Evolutionary conservation across 2,888 invertebrate species (phyloP).

Genomic region (Bembecia ichneumoniformis): DNA sequence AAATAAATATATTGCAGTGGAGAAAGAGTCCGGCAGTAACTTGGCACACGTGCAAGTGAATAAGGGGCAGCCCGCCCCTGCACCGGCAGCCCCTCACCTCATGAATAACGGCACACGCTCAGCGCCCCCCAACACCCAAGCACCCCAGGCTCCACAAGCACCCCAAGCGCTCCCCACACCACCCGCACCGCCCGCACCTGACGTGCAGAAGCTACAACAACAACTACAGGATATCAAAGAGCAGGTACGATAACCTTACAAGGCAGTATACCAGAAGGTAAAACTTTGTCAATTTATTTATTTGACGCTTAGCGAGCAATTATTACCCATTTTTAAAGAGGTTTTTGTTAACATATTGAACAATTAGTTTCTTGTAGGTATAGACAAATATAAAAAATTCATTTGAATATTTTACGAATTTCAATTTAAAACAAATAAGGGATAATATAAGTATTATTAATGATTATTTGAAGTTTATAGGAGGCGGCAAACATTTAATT

Average conservation of each 20-base stretch:
- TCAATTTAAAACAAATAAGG: no score
- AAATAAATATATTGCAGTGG: slow-evolving; percentile 26
- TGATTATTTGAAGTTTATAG: no score
- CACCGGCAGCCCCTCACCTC: slow-evolving; percentile 57
- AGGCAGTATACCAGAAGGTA: no score
- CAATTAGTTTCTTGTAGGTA: no score
- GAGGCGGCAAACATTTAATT: no score
- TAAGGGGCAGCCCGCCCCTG: slow-evolving; percentile 60
- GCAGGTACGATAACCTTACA: slow-evolving; percentile 76
- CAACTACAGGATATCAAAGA: slow-evolving; percentile 98
- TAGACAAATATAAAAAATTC: no score
- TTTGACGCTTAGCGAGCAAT: no score
- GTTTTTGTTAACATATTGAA: no score
- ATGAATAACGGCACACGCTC: slow-evolving; percentile 59
- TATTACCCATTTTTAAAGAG: no score
- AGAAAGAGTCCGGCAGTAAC: slow-evolving; percentile 51
- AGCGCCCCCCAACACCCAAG: slow-evolving; percentile 16
- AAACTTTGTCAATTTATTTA: no score
- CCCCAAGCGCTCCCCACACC: slow-evolving; percentile 69
- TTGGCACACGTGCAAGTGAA: slow-evolving; percentile 60
- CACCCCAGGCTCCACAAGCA: slow-evolving; percentile 14
- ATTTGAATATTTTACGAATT: no score
- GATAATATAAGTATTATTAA: no score
- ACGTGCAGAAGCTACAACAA: slow-evolving; percentile 80
- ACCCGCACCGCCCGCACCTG: slow-evolving; percentile 45